These are phyloP conservation scores for Philonicus albiceps DNA, from an alignment of 2,888 invertebrate genomes.

Conservation along the genomic window DNA sequence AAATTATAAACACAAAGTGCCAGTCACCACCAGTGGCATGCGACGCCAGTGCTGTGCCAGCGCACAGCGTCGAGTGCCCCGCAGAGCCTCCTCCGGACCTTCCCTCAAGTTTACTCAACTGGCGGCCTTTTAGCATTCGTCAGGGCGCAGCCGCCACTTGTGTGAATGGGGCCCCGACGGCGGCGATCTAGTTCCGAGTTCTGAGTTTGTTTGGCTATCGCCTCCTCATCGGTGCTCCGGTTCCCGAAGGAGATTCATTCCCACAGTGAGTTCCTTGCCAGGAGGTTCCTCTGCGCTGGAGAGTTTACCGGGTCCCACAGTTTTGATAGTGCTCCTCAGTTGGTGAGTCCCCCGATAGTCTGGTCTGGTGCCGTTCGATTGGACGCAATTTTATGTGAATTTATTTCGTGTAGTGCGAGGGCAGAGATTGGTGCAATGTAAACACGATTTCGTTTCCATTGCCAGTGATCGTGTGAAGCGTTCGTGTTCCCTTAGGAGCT, in stretches of 20 bases:
- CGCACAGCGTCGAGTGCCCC: background rate
- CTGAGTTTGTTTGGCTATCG: background rate
- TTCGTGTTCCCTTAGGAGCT: background rate
- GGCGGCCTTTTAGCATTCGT: background rate
- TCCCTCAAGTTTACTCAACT: background rate
- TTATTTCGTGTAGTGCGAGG: background rate
- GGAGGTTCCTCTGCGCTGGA: background rate
- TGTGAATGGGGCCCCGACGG: background rate
- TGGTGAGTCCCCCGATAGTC: background rate
- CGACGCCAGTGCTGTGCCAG: background rate
- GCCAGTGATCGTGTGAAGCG: background rate
- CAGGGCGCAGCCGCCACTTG: background rate
- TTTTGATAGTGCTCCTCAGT: background rate
- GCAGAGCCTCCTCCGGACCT: background rate
- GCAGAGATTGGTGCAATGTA: background rate
- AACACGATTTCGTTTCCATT: background rate
- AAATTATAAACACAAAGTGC: constrained; percentile 3
- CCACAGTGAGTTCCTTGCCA: background rate
- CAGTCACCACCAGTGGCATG: constrained; percentile 5
- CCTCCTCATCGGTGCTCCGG: background rate
- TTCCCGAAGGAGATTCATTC: constrained; percentile 24
- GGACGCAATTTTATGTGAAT: background rate
- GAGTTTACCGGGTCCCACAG: background rate
- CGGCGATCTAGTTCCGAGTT: background rate
- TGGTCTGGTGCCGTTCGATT: background rate